Conservation (phyloP, 2,888 invertebrate genomes). For the Netelia inedita region DNA sequence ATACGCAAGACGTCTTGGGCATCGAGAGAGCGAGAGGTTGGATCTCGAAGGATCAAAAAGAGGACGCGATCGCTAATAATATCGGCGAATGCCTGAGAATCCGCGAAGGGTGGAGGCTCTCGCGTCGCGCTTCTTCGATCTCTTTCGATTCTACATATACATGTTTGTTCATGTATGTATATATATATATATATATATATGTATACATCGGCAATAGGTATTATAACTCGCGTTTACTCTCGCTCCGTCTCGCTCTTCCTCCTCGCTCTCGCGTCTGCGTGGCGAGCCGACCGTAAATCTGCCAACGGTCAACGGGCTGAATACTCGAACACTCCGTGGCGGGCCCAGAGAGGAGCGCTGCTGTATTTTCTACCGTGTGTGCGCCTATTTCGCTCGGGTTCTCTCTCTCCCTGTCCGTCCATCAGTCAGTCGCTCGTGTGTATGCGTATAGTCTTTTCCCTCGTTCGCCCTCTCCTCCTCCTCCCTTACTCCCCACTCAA, state of each 20-base stretch:
- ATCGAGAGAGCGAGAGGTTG: slow-evolving; percentile 31
- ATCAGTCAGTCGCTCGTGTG: slow-evolving; percentile 55
- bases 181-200: slow-evolving; percentile 11
- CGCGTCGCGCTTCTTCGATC: slow-evolving; percentile 59
- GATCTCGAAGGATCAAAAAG: slow-evolving; percentile 80
- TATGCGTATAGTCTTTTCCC: slow-evolving; percentile 65
- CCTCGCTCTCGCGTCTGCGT: slow-evolving; percentile 81
- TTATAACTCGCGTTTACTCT: slow-evolving; percentile 62
- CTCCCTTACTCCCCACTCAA: slow-evolving; percentile 42
- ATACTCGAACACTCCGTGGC: slow-evolving; percentile 76
- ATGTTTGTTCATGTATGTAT: slow-evolving; percentile 19
- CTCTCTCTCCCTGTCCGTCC: slow-evolving; percentile 60
- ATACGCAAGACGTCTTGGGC: neutral
- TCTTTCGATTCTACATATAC: slow-evolving; percentile 33
- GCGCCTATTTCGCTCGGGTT: slow-evolving; percentile 68
- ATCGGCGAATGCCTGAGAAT: slow-evolving; percentile 83
- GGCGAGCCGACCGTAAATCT: slow-evolving; percentile 84
- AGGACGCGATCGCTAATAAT: slow-evolving; percentile 84
- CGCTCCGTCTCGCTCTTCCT: slow-evolving; percentile 38
- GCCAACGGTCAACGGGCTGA: slow-evolving; percentile 80
- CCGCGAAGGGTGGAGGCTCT: slow-evolving; percentile 77
- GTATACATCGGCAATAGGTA: slow-evolving; percentile 20
- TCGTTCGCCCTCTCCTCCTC: slow-evolving; percentile 47
- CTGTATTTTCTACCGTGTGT: slow-evolving; percentile 65
- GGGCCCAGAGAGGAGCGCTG: slow-evolving; percentile 66